Conservation (phyloP, 2,113 vertebrate species). For the Setophaga petechia region DNA sequence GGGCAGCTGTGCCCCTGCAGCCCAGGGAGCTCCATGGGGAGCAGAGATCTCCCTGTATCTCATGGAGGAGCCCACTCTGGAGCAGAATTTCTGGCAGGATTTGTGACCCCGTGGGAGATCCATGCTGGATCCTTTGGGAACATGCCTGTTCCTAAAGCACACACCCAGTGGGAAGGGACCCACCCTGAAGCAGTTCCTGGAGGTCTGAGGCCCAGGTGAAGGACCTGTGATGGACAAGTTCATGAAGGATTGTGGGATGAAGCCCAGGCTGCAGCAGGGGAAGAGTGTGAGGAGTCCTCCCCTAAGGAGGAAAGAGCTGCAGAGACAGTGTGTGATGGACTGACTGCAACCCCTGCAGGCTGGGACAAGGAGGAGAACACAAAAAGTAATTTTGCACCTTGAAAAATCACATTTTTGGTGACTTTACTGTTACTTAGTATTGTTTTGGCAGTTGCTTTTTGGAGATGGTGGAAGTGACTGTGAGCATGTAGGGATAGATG, state of each 20-base stretch:
- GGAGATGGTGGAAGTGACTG: not conserved
- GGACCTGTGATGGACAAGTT: not conserved
- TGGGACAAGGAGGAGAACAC: not conserved
- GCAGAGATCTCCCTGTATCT: not conserved
- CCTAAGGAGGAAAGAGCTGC: not conserved
- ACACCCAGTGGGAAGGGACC: not conserved
- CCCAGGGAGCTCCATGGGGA: not conserved
- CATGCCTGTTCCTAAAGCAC: no score
- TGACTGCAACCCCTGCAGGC: not conserved
- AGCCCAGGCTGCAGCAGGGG: not conserved
- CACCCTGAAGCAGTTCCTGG: no score
- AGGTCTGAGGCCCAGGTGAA: not conserved
- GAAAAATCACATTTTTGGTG: not conserved
- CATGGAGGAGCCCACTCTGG: accelerated
- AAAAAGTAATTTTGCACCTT: not conserved
- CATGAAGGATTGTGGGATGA: not conserved
- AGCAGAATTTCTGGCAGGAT: not conserved
- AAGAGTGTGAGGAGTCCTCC: no score
- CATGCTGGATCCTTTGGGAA: not conserved
- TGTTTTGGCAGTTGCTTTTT: not conserved
- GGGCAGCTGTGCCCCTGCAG: not conserved
- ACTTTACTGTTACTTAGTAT: not conserved
- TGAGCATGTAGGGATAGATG: accelerated
- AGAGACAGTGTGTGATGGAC: accelerated
- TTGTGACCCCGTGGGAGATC: not conserved